Percentiles rank a stretch among this genome's conserved stretches.
These are phyloP conservation scores for Schizotus pectinicornis DNA, from an alignment of 2,888 invertebrate genomes.

Conservation along the genomic window DNA sequence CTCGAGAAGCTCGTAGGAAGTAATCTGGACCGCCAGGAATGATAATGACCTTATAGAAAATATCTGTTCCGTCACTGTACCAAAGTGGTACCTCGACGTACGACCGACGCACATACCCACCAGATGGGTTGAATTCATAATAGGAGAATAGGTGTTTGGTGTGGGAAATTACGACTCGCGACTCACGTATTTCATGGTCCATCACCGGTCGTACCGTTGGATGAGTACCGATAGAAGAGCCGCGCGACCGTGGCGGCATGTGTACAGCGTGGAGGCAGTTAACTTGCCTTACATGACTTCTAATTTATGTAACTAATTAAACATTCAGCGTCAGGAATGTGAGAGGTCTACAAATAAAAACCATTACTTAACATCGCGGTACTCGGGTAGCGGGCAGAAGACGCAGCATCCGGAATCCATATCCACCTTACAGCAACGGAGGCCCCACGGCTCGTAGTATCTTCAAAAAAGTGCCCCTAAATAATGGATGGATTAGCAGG, in stretches of 20 bases:
- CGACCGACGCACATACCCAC: not conserved
- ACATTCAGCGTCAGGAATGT: constrained; percentile 30
- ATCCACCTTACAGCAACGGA: too few species aligned
- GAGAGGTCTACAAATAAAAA: constrained; percentile 23
- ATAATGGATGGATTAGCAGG: too few species aligned
- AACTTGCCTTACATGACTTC: constrained; percentile 28
- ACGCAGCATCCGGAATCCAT: too few species aligned
- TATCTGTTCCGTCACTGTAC: too few species aligned
- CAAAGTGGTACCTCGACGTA: not conserved
- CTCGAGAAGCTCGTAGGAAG: too few species aligned
- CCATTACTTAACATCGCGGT: constrained; percentile 12
- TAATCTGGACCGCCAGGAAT: too few species aligned
- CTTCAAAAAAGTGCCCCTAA: too few species aligned
- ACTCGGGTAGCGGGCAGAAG: too few species aligned
- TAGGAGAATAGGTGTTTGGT: constrained; percentile 5
- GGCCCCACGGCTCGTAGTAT: too few species aligned
- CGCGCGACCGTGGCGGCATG: constrained; percentile 5
- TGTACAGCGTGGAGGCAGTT: constrained; percentile 15
- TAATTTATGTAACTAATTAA: constrained; percentile 30
- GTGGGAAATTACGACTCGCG: constrained; percentile 19
- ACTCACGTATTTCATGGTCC: constrained; percentile 24
- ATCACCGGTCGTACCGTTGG: constrained; percentile 12
- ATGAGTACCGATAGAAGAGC: constrained; percentile 5
- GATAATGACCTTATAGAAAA: too few species aligned
- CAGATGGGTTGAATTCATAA: not conserved